phyloP scores from a whole-genome alignment of 2,113 vertebrate species.

The Andinoacara biseriatus region DNA sequence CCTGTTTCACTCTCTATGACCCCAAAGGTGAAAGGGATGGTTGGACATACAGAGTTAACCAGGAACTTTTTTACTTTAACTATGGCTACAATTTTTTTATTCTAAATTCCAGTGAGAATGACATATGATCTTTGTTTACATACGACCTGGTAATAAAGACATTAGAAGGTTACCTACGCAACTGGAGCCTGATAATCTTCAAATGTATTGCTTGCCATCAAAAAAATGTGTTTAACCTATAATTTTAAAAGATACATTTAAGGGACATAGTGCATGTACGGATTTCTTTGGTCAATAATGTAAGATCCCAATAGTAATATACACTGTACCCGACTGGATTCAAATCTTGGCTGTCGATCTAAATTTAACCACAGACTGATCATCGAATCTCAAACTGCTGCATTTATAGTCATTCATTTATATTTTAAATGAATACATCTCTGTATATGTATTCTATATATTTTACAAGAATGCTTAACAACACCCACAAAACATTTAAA shows the following conservation, averaged over 20 bases:
- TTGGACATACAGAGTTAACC: neutral
- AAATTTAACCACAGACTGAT: neutral
- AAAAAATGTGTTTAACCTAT: neutral
- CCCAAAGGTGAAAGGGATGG: neutral
- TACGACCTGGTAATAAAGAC: too few relatives aligned
- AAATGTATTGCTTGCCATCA: neutral
- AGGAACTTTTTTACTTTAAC: too few relatives aligned
- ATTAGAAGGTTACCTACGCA: too few relatives aligned
- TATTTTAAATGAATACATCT: neutral
- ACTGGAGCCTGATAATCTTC: too few relatives aligned
- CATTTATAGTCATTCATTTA: neutral
- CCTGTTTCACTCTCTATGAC: neutral
- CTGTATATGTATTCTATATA: neutral
- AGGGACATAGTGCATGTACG: neutral
- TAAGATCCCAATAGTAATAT: neutral
- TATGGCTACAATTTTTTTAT: neutral
- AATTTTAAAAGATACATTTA: neutral
- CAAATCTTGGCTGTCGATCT: neutral
- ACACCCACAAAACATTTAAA: neutral
- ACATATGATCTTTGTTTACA: too few relatives aligned
- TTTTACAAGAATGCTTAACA: neutral
- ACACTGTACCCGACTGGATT: neutral
- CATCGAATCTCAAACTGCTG: neutral
- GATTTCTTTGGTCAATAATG: neutral
- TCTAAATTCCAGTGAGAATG: too few relatives aligned